Percentiles rank a stretch among this genome's conserved stretches.
Conservation (phyloP, 2,113 vertebrate species). For the Rhagologus leucostigma region DNA sequence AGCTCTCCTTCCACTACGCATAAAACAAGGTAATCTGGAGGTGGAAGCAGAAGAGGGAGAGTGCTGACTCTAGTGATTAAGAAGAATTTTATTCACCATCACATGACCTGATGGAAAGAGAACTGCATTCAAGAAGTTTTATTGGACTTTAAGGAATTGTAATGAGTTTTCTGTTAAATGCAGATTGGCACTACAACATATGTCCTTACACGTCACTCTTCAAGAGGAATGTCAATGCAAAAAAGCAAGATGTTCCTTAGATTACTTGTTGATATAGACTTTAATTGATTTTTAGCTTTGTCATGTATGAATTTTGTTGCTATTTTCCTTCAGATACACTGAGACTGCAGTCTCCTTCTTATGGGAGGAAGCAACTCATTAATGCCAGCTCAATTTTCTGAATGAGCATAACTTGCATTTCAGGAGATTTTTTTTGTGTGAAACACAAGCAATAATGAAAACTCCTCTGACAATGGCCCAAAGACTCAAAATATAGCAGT, state of each 20-base stretch:
- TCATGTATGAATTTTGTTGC: neutral
- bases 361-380: neutral
- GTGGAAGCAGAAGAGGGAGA: neutral
- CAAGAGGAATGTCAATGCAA: neutral
- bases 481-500: neutral
- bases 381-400: neutral
- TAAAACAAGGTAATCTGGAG: neutral
- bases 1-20: neutral
- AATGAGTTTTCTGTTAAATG: neutral
- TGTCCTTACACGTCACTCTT: neutral
- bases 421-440: neutral
- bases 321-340: neutral
- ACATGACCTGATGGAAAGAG: neutral
- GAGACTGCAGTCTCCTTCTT: neutral
- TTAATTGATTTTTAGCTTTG: slow-evolving; percentile 40
- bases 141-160: neutral
- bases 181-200: neutral
- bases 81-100: neutral
- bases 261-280: neutral
- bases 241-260: neutral
- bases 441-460: neutral
- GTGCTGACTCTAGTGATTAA: neutral
- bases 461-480: neutral
- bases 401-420: neutral
- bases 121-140: neutral